These are phyloP conservation scores for Incurvaria masculella DNA, from an alignment of 2,888 invertebrate species.

Conservation along the genomic window DNA sequence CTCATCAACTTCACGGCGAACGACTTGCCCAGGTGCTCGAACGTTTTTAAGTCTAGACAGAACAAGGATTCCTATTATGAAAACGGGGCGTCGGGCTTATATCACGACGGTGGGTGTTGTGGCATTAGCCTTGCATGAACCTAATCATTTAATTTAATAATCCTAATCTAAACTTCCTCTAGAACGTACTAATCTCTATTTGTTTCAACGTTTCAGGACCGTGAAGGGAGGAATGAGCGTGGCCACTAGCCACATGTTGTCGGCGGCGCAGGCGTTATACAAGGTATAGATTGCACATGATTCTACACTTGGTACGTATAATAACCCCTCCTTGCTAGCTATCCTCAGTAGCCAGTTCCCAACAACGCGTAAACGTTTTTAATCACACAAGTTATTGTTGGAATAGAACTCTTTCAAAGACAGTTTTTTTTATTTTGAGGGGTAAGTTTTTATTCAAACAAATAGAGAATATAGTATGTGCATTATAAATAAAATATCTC, in stretches of 20 bases:
- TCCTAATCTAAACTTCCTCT: not conserved
- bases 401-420: too few relatives aligned
- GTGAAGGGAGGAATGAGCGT: conserved; percentile 49
- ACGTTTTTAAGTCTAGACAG: conserved; percentile 20
- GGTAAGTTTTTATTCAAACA: too few relatives aligned
- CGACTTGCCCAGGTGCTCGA: conserved; percentile 56
- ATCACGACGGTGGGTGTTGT: conserved; percentile 19
- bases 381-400: too few relatives aligned
- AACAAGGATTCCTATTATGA: conserved; percentile 14
- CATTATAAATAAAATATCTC: too few relatives aligned
- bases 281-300: conserved; percentile 60
- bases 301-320: not conserved
- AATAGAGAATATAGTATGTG: too few relatives aligned
- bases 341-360: too few relatives aligned
- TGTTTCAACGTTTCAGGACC: conserved; percentile 30
- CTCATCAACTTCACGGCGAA: conserved; percentile 68
- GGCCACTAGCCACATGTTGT: conserved; percentile 55
- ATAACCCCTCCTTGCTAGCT: conserved; percentile 4
- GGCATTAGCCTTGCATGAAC: too few relatives aligned
- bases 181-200: not conserved
- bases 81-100: conserved; percentile 13
- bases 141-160: too few relatives aligned
- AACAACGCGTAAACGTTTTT: too few relatives aligned
- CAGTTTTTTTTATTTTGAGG: too few relatives aligned
- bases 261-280: conserved; percentile 60